Base-by-base conservation (phyloP, 1,140 invertebrate species). In the Phenacoccus solenopsis region DNA sequence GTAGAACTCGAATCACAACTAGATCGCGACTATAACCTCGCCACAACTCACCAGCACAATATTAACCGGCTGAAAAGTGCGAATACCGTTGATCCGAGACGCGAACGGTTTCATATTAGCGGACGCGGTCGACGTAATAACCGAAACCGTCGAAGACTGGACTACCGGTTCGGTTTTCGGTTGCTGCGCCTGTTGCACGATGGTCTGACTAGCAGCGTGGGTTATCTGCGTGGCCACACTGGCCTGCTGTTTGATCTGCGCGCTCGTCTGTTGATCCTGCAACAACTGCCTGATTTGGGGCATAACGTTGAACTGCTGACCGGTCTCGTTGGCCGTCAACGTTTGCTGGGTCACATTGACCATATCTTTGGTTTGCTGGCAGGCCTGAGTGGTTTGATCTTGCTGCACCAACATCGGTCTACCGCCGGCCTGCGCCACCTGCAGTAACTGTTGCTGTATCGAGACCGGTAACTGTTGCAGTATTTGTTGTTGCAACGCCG, bases 381-480 rank as follows among this genome's bases (percentile, higher is more conserved):
- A 32, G 30, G 25, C 5, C 25, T 64, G 59, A 64, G 10, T 64
- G 13, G 20, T 22, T 64, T 64, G 56, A 16, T 59, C 56, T 32
- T 32, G 30, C 59, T 64, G 59, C 4, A 22, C 25, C 59, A 64
- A 27, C 25, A 64, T 25, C 25, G 56, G 20, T 20, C 56, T 16
- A n/a, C 21, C 56, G n/a, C 21, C 56, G 59, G 21, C 59, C 20
- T 10, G 20, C 2, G 2, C 59, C 3, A 64, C 16, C 22, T 64
- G 25, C 2, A 27, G 67, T 30, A 61, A n/a, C 30, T 57, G 67
- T 22, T 68, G 67, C 28, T 32, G 70, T 5, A 13, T 74, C 73
- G 35, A 79, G 77, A 12, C 75, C 76, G 71, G 38, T 70, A 32
- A 75, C 16, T 61, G 67, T 16, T 38, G 69, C 9, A 27, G 27